Base-by-base conservation (phyloP, 2,797 vertebrate genomes). In the Pangasius larnaudii region DNA sequence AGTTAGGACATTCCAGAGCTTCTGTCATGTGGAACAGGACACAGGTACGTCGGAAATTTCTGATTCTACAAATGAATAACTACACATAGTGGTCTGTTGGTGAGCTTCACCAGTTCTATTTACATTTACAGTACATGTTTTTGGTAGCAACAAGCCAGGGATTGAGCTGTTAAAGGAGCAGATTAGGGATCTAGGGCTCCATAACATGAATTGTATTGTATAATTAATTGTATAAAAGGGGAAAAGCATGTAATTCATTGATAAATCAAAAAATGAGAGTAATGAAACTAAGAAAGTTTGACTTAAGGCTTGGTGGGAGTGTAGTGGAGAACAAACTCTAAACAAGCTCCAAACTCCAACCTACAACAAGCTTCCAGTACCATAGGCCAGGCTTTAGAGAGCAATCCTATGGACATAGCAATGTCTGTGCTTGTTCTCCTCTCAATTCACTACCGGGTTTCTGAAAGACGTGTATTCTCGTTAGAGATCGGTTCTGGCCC, bases 1-100 rank as follows among this genome's bases (percentile, higher is more conserved):
- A 98, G 94, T 96, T 99, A 81, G 98, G 98, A 91, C 98, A 99
- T 95, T 99, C 98, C 0, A 95, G 98, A 91, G 98, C 98, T 5
- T 99, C 98, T 0, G 97, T 99, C 61, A 99, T 99, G 96, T 99
- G 98, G 98, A 99, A 99, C 95, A 96, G 98, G 93, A 98, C 97
- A 0, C 98, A 99, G 98, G 98, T 99, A 94, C 33, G 30, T 46
- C 2, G 4, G n/a, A 61, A 39, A 11, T 18, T 46, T 53, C 9
- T 27, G 5, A 51, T 61, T 51, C n/a, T 53, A 46, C 59, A 63
- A n/a, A 65, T 46, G 59, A 56, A 36, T 33, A 58, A 63, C 42
- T 11, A 39, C 58, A 82, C 14, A 0, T 30, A 10, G 0, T 10
- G 42, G n/a, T 51, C 59, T 51, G 39, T 33, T 82, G 11, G n/a